Percentiles rank a stretch among this genome's conserved stretches.
These are phyloP conservation scores for Lordiphosa mommai DNA, from an alignment of 1,140 invertebrate genomes.

Conservation along the genomic window DNA sequence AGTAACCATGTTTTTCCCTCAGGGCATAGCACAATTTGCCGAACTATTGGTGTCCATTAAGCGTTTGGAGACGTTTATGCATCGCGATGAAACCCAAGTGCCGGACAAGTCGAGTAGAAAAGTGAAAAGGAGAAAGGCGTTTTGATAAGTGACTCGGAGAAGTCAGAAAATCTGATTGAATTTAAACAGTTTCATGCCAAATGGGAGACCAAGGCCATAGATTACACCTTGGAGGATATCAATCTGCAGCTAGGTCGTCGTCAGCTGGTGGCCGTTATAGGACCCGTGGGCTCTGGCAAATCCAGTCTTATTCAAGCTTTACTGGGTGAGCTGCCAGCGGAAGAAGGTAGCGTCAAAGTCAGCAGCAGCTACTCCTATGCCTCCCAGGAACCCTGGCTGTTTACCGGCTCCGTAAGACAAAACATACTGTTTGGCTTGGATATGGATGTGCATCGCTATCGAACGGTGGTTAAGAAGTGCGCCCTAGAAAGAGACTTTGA, in stretches of 20 bases:
- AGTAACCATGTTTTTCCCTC: conserved; percentile 87
- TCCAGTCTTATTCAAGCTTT: conserved; percentile 80
- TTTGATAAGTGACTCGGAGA: conserved; percentile 29
- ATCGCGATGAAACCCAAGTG: conserved; percentile 82
- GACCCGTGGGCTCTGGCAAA: conserved; percentile 84
- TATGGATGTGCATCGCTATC: conserved; percentile 83
- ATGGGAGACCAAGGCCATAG: conserved; percentile 45
- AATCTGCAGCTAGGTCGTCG: conserved; percentile 73
- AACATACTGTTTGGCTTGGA: conserved; percentile 89
- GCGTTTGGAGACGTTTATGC: conserved; percentile 85
- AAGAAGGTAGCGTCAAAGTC: conserved; percentile 34
- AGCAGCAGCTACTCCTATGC: conserved; percentile 66
- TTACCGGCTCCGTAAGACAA: conserved; percentile 84
- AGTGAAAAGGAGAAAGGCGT: conserved; percentile 6
- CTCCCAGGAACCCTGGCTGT: conserved; percentile 73
- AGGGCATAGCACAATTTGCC: conserved; percentile 82
- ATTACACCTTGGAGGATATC: conserved; percentile 48
- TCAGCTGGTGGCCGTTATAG: conserved; percentile 83
- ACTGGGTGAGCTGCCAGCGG: conserved; percentile 63
- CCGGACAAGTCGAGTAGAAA: conserved; percentile 32
- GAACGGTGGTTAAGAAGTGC: conserved; percentile 83
- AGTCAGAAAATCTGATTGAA: conserved; percentile 38
- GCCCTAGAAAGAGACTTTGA: conserved; percentile 86
- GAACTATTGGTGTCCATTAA: conserved; percentile 85
- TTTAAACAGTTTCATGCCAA: conserved; percentile 54